Evolutionary conservation across 2,113 vertebrate genomes (phyloP), one percentile per base, ranked within the genome.

Genomic region (Tupaia tana): DNA sequence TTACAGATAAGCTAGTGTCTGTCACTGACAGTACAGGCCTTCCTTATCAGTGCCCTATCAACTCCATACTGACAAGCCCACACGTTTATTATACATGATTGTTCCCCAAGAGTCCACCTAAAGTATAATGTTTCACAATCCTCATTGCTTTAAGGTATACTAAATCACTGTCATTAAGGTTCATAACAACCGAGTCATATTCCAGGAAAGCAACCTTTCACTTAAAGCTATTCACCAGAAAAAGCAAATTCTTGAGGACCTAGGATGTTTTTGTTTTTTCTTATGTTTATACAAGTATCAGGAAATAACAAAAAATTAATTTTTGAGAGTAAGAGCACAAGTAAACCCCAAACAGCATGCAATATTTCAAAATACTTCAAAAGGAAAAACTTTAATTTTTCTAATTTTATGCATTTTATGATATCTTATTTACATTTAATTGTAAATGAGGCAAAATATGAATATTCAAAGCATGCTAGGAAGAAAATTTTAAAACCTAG

Each of bases 151-250:
- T 9, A 2, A 9, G 27, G 27, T 25, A 8, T 71, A 89, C 19
- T 56, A 80, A 86, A 16, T 83, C 69, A 18, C 83, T 52, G 9
- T 77, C 31, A 56, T 91, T 66, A 74, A 71, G 73, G 16, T 82
- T 93, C 78, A 92, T 85, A 89, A 66, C 8, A 24, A 43, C 29
- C 56, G 52, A 95, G 86, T 97, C 85, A 92, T 67, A 69, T 80
- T 14, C 64, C n/a, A 78, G 67, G 71, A 34, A 78, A 3, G 10
- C 83, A 12, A 85, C 31, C 16, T 86, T 86, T 86, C 73, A 83
- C 31, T 43, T 54, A 59, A 78, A 52, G 15, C 54, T 64, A 6
- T 83, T 34, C 31, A 75, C 64, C 67, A 80, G 61, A 29, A 91
- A 87, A 71, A 20, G 1, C 77, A 29, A 43, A 16, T 78, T 80